A percentile compares a stretch with the other conserved stretches of the same genome.
Conservation (phyloP, 2,113 vertebrate species). For the Oryzias curvinotus region DNA sequence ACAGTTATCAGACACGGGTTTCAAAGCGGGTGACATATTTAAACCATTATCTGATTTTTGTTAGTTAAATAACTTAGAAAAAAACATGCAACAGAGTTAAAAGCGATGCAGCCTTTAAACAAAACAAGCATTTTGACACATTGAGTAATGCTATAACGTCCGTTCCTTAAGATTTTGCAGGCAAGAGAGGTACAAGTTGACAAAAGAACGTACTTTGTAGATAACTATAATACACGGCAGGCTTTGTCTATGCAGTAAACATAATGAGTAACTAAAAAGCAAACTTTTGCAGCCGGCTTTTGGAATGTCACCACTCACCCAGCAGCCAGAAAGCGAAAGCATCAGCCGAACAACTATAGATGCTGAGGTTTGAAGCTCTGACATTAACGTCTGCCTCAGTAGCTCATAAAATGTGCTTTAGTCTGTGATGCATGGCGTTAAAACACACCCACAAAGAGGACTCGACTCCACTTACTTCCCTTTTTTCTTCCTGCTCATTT, state of each 20-base stretch:
- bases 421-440: slow-evolving; percentile 68
- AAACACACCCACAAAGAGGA: slow-evolving; percentile 75
- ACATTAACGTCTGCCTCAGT: slow-evolving; percentile 45
- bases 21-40: not conserved
- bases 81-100: too few relatives aligned
- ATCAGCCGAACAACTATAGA: slow-evolving; percentile 33
- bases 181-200: not conserved
- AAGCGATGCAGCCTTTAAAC: too few relatives aligned
- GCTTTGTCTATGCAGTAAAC: not conserved
- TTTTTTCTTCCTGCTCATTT: slow-evolving; percentile 81
- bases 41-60: slow-evolving; percentile 12
- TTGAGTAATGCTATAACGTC: too few relatives aligned
- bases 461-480: slow-evolving; percentile 74
- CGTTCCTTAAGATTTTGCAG: too few relatives aligned
- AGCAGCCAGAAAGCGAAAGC: slow-evolving; percentile 17
- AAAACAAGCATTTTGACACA: too few relatives aligned
- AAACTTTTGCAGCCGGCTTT: not conserved
- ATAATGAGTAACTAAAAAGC: not conserved
- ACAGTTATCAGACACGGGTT: not conserved
- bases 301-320: slow-evolving; percentile 55
- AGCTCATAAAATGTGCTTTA: slow-evolving; percentile 58
- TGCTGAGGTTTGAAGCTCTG: slow-evolving; percentile 16
- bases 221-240: not conserved
- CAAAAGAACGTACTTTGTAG: not conserved
- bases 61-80: too few relatives aligned